These are phyloP conservation scores for Cyphomyrmex costatus DNA, from an alignment of 1,140 invertebrate genomes.

Conservation along the genomic window DNA sequence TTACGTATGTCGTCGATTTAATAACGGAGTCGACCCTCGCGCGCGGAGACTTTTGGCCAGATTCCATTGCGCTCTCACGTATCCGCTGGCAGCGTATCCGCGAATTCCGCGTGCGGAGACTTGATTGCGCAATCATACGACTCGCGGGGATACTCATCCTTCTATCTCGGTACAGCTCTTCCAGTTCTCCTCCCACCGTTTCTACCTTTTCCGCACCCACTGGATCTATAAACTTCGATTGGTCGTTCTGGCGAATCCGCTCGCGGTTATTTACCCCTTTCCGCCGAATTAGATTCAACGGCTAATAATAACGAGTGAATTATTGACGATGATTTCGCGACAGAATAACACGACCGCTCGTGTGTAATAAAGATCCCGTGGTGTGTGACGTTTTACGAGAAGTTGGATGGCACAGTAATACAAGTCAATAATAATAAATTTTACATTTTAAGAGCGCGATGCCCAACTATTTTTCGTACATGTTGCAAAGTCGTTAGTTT, in stretches of 20 bases:
- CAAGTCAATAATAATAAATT: constrained; percentile 21
- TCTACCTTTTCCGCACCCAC: background rate
- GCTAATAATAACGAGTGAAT: constrained; percentile 48
- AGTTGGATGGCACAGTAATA: background rate
- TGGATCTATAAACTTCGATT: background rate
- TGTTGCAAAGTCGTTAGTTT: background rate
- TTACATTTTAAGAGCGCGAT: background rate
- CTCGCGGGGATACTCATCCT: constrained; percentile 28
- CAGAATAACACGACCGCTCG: constrained; percentile 1
- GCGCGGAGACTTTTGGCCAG: constrained; percentile 51
- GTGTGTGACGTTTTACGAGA: constrained; percentile 5
- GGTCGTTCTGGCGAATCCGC: background rate
- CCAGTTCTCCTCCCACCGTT: background rate
- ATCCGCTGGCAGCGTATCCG: constrained; percentile 40
- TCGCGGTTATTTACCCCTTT: constrained; percentile 40
- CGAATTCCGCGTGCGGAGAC: constrained; percentile 36
- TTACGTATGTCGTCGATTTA: constrained; percentile 58
- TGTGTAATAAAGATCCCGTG: constrained; percentile 27
- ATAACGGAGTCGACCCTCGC: constrained; percentile 44
- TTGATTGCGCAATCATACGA: constrained; percentile 45
- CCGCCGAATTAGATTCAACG: constrained; percentile 1
- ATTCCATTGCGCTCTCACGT: constrained; percentile 49
- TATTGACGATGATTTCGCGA: constrained; percentile 16
- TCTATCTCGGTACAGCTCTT: background rate
- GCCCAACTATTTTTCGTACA: background rate